phyloP scores from a whole-genome alignment of 2,888 invertebrate genomes.

The Aphidoletes aphidimyza region DNA sequence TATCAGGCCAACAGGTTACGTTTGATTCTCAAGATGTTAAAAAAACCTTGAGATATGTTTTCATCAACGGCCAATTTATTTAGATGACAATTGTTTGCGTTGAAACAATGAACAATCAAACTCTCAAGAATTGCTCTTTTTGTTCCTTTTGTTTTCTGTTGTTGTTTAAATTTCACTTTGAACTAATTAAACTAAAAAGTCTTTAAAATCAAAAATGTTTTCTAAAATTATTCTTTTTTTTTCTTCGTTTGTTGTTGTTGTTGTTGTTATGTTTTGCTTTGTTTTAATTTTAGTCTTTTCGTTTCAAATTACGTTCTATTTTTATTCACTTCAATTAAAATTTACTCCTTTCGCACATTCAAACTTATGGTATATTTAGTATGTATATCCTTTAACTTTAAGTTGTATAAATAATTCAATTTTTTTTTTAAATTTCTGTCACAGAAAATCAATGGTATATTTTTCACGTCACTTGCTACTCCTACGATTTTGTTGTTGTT shows the following conservation, averaged over 20 bases:
- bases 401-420: constrained; percentile 46
- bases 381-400: constrained; percentile 38
- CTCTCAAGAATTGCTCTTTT: not conserved
- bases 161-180: not conserved
- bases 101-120: not conserved
- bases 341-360: not conserved
- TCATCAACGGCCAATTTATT: not conserved
- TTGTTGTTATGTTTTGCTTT: not conserved
- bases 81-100: not conserved
- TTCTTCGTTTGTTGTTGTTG: too few species aligned
- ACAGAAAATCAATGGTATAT: constrained; percentile 47
- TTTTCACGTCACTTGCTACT: constrained; percentile 47
- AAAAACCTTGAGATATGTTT: too few species aligned
- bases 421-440: constrained; percentile 41
- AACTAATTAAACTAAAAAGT: constrained; percentile 1
- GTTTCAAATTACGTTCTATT: constrained; percentile 24
- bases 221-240: constrained; percentile 21
- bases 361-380: constrained; percentile 7
- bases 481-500: not conserved
- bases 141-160: not conserved
- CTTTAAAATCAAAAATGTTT: constrained; percentile 22
- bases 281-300: constrained; percentile 20
- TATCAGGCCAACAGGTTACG: not conserved
- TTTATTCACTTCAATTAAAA: constrained; percentile 48
- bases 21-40: too few species aligned